Evolutionary conservation across 2,113 vertebrate species (phyloP).

Genomic region (Trichechus manatus): DNA sequence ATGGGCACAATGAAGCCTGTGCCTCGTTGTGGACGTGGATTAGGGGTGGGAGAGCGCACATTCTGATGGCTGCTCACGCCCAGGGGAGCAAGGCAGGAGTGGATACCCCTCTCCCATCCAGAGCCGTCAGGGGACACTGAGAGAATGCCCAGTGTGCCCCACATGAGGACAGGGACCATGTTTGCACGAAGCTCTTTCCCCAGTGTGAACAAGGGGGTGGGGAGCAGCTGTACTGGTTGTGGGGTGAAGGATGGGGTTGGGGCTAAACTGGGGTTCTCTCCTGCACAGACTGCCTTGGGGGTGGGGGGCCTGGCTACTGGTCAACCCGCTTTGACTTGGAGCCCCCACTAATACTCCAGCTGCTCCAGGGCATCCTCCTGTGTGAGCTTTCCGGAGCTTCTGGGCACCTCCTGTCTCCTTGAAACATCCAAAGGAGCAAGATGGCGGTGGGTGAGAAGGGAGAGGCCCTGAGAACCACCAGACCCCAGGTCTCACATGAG

Average conservation of each 20-base stretch:
- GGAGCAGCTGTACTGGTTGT: not conserved
- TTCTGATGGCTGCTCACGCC: not conserved
- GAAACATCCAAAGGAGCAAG: not conserved
- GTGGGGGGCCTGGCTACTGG: not conserved
- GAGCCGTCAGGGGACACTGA: accelerated
- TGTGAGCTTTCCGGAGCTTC: not conserved
- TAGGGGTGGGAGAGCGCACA: not conserved
- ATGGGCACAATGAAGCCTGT: not conserved
- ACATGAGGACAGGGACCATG: accelerated
- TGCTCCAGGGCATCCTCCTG: accelerated
- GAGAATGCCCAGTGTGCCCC: accelerated
- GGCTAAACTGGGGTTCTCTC: not conserved
- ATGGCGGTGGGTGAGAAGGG: too few species aligned
- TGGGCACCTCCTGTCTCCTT: not conserved
- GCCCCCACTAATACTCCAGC: too few species aligned
- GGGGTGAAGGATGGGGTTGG: not conserved
- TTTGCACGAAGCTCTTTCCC: accelerated
- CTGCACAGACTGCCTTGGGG: not conserved
- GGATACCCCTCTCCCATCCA: accelerated
- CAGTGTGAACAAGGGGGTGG: not conserved
- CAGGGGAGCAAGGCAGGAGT: accelerated
- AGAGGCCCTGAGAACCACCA: not conserved
- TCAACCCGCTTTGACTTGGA: not conserved
- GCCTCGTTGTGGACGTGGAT: not conserved
- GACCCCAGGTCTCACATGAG: not conserved